Evolutionary conservation across 23 tunicate genomes (phyloP), one percentile per base, ranked within the genome.

Genomic region (Aplidium turbinatum): DNA sequence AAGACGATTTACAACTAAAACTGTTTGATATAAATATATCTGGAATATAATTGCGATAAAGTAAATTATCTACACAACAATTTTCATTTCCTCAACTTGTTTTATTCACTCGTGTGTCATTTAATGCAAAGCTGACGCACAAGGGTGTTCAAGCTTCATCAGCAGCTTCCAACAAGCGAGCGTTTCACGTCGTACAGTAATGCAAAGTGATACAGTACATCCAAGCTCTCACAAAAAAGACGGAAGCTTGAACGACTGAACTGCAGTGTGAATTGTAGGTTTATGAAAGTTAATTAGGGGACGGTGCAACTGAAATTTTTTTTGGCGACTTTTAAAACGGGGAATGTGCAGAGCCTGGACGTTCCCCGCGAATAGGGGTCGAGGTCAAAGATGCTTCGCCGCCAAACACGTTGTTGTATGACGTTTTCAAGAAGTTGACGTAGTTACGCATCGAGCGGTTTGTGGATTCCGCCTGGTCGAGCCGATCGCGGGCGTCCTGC

Each of bases 381-480:
- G 96, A 88, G 13, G 96, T 88, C 57, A 88, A 47, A 23, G 77
- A 56, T 4, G 78, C 67, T 33, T 81, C 96, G 18, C 76, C 75
- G 3, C 96, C 96, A 66, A 89, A 89, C 20, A 89, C 96, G 36
- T 81, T 89, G 77, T 47, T 85, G 87, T 93, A 93, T 18, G 93
- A 85, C 20, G 75, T 86, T 54, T 93, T 93, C 38, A 93, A 69
- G 63, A 93, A 93, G 70, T 85, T 86, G 52, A 93, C 98, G 67
- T 93, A 93, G 70, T 81, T 85, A 38, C 87, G 46, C 98, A 93
- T 93, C 46, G 93, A 85, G 3, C 93, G 36, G 45, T 85, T 86
- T 25, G 93, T 93, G 20, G 98, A 85, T 85, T 93, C 98, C 7
- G 98, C 84, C 57, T 93, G 98, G 25, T 93, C 93, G 32, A 93